Evolutionary conservation across 2,113 vertebrate genomes (phyloP).

Genomic region (Phodopus roborovskii): DNA sequence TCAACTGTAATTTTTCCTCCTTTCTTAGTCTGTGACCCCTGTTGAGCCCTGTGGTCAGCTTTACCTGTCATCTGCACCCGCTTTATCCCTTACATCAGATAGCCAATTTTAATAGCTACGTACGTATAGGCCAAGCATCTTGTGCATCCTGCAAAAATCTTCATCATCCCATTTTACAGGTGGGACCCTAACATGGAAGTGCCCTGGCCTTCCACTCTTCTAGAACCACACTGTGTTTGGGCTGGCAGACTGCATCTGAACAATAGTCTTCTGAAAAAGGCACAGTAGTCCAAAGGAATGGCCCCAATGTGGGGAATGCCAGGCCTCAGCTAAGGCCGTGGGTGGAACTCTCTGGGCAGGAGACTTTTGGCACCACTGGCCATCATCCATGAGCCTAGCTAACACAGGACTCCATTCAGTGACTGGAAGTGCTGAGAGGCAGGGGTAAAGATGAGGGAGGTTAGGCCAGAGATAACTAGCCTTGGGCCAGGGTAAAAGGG

Average conservation of each 20-base stretch:
- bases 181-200: neutral
- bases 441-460: neutral
- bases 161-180: constrained; percentile 18
- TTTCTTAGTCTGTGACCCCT: neutral
- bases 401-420: constrained; percentile 57
- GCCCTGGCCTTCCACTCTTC: neutral
- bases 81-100: neutral
- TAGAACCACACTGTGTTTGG: too few relatives aligned
- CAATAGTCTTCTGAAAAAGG: constrained; percentile 1
- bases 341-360: constrained; percentile 29
- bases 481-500: neutral
- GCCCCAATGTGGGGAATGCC: constrained; percentile 1
- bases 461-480: neutral
- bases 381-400: neutral
- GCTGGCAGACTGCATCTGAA: neutral
- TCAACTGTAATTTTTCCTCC: neutral
- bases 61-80: neutral
- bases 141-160: neutral
- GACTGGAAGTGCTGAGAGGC: neutral
- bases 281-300: constrained; percentile 28
- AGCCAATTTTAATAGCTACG: neutral
- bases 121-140: neutral
- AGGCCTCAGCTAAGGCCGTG: constrained; percentile 17
- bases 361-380: neutral
- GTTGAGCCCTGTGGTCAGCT: neutral